Percentiles rank a stretch among this genome's conserved stretches.
Conservation (phyloP, 1,140 invertebrate genomes). For the Subanguina moxae region DNA sequence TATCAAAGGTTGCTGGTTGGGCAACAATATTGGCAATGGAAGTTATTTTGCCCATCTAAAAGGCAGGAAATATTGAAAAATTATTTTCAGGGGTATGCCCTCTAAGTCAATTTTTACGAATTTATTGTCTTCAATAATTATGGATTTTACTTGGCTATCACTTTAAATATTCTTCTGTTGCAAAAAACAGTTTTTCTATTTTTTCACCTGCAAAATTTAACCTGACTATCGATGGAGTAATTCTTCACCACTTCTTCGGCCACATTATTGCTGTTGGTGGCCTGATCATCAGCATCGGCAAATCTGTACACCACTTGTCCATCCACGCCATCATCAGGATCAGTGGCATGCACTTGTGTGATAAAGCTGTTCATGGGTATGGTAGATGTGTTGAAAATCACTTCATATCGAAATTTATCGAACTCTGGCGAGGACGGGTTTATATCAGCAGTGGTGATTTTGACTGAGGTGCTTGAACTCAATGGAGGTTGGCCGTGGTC, state of each 20-base stretch:
- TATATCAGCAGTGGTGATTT: constrained; percentile 22
- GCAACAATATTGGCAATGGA: neutral
- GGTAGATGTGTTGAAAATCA: constrained; percentile 9
- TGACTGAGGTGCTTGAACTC: constrained; percentile 18
- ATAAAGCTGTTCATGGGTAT: constrained; percentile 32
- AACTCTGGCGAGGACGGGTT: constrained; percentile 47
- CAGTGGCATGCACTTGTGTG: constrained; percentile 37
- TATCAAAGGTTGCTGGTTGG: neutral
- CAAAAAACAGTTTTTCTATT: no score
- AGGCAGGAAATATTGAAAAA: no score
- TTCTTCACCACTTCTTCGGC: neutral
- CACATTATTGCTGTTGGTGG: neutral
- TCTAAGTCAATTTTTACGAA: no score
- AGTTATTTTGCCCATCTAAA: neutral
- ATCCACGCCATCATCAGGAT: constrained; percentile 44
- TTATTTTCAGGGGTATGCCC: no score
- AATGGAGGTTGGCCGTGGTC: constrained; percentile 38
- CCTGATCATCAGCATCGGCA: constrained; percentile 15
- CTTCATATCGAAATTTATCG: constrained; percentile 32
- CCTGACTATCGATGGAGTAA: neutral
- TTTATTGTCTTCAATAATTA: no score
- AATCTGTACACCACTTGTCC: constrained; percentile 40
- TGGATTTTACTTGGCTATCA: no score
- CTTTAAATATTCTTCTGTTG: no score
- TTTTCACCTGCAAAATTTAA: neutral